Evolutionary conservation across 2,888 invertebrate species (phyloP), one percentile per base, ranked within the genome.

Genomic region (Toxonevra muliebris): DNA sequence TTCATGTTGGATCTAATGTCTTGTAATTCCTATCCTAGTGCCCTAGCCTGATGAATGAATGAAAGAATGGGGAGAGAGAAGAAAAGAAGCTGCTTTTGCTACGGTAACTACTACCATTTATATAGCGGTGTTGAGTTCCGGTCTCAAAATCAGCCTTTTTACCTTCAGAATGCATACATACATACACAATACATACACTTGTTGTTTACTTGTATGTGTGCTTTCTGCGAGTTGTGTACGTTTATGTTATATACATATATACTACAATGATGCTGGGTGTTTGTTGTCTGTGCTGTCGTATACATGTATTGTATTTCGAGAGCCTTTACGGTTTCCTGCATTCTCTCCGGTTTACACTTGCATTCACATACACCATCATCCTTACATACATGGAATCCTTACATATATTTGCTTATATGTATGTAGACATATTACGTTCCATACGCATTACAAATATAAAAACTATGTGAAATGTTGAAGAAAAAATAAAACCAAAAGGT

Each of bases 301-400:
- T n/a, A 40, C 15, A 52, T 41, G 13, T 61, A 11, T 61, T 52
- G 61, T 61, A 41, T 52, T 52, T 50, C 52, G 41, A 61, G 61
- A 43, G 70, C 63, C 65, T 74, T 78, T 77, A 79, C 75, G 74
- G 74, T 72, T 77, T 79, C 75, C 76, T 73, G 79, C 30, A 73
- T 77, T 78, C 77, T 76, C 75, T 54, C 30, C 30, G 30, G 55
- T 45, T 7, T 61, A 73, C 76, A 79, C 75, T 73, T 76, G 73
- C 71, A 74, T 68, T 65, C 61, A 62, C 63, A 42, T 52, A 59
- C 13, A 50, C 20, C 4, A 42, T 40, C 58, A 40, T 12, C n/a
- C n/a, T n/a, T n/a, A n/a, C 12, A 17, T 50, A n/a, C 40, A 41
- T 17, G 3, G 20, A 15, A 40, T 30, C 19, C 52, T n/a, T 45